Evolutionary conservation across 2,888 invertebrate species (phyloP), one percentile per base, ranked within the genome.

Genomic region (Dicycla oo): DNA sequence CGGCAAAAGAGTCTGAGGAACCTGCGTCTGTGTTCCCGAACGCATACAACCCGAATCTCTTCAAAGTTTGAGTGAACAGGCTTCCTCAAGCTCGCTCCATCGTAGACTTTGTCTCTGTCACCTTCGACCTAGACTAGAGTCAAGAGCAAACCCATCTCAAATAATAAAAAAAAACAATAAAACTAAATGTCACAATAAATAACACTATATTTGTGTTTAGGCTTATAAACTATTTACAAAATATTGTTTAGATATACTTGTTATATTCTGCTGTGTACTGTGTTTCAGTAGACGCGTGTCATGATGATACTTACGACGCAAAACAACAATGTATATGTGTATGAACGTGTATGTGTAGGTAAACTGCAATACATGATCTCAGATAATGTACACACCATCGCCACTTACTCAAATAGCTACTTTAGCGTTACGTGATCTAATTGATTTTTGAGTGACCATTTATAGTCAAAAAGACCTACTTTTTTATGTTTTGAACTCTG

Each of bases 151-250:
- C n/a, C n/a, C n/a, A n/a, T n/a, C n/a, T n/a, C n/a, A n/a, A n/a
- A n/a, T n/a, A n/a, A n/a, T n/a, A n/a, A n/a, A n/a, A n/a, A n/a
- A n/a, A n/a, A n/a, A n/a, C 8, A 61, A 77, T 60, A 1, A 76
- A 69, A 65, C 23, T 62, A 54, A 15, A 53, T 0, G 1, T 56
- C 13, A 68, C 13, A 51, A 68, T 63, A 45, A 75, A 67, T 30
- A 62, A 64, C 54, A 64, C 38, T 78, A 67, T 77, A 64, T 74
- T 80, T 63, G 43, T 67, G 26, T 40, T 30, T 5, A 23, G 0
- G 7, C 63, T 78, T 54, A 56, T 23, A 54, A 75, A 34, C 80
- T 78, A 78, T 40, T 40, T 61, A 75, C 51, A 76, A 75, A 53
- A 61, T 23, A 40, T n/a, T 0, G 3, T 53, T 26, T 53, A 38